These are phyloP conservation scores for Phyto melanocephala DNA, from an alignment of 2,888 invertebrate genomes.

Conservation along the genomic window DNA sequence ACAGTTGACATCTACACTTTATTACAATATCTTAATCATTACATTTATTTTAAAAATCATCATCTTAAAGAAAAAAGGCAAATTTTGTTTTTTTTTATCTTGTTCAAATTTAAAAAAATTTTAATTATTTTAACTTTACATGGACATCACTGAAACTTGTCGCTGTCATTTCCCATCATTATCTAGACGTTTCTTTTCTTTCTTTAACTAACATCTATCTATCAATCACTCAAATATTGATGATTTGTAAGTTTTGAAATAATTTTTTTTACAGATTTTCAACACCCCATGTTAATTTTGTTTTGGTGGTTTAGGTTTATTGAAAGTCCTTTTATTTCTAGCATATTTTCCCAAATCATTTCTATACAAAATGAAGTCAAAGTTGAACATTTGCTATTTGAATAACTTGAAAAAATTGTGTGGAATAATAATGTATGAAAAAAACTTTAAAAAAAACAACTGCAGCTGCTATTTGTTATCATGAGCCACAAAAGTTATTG, in stretches of 20 bases:
- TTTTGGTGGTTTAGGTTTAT: conserved; percentile 11
- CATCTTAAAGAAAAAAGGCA: too few species aligned
- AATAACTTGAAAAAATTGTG: conserved; percentile 55
- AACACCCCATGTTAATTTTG: conserved; percentile 9
- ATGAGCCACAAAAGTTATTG: conserved; percentile 59
- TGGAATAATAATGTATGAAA: conserved; percentile 35
- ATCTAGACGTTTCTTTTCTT: neutral
- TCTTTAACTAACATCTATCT: neutral
- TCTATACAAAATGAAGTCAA: conserved; percentile 52
- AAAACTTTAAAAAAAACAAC: conserved; percentile 14
- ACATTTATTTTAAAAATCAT: too few species aligned
- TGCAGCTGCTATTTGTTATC: conserved; percentile 64
- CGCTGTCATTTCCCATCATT: conserved; percentile 30
- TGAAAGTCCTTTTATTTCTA: conserved; percentile 29
- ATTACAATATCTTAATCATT: too few species aligned
- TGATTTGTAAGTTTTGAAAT: conserved; percentile 37
- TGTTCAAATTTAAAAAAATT: neutral
- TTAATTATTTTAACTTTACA: neutral
- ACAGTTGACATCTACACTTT: too few species aligned
- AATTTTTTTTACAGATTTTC: conserved; percentile 19
- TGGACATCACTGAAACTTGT: neutral
- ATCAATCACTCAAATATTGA: conserved; percentile 31
- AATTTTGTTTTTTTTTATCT: neutral
- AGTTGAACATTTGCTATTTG: conserved; percentile 55
- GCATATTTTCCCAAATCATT: conserved; percentile 11